These are phyloP conservation scores for Mayetiola destructor DNA, from an alignment of 2,888 invertebrate genomes.

Conservation along the genomic window DNA sequence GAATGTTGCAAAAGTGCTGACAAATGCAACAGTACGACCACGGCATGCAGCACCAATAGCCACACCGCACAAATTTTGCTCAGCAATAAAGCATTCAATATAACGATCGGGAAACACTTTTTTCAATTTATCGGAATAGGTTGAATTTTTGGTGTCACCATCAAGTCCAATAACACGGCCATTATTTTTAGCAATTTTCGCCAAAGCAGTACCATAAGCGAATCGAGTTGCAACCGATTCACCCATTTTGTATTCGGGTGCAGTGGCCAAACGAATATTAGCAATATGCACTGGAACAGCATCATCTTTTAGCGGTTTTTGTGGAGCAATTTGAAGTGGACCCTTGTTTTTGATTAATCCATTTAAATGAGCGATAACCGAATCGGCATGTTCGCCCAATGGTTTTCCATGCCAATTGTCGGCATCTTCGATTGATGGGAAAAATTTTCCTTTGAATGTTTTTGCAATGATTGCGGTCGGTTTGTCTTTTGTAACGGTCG, in stretches of 20 bases:
- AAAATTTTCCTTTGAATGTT: slow-evolving; percentile 87
- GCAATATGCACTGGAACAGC: slow-evolving; percentile 60
- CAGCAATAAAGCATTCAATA: slow-evolving; percentile 98
- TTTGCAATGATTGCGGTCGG: slow-evolving; percentile 92
- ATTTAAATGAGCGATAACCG: slow-evolving; percentile 47
- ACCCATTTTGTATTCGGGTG: slow-evolving; percentile 69
- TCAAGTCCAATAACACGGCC: slow-evolving; percentile 84
- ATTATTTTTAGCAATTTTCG: slow-evolving; percentile 65
- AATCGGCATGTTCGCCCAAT: slow-evolving; percentile 65
- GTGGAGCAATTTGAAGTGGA: slow-evolving; percentile 45
- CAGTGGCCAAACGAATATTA: slow-evolving; percentile 55
- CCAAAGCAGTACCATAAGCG: slow-evolving; percentile 89
- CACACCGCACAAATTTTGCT: slow-evolving; percentile 93
- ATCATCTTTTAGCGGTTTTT: slow-evolving; percentile 47
- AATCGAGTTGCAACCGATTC: slow-evolving; percentile 74
- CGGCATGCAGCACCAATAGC: slow-evolving; percentile 90
- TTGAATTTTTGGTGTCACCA: slow-evolving; percentile 98
- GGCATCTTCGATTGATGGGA: slow-evolving; percentile 78
- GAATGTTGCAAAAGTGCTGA: slow-evolving; percentile 96
- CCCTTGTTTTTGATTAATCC: slow-evolving; percentile 52
- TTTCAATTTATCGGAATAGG: slow-evolving; percentile 85
- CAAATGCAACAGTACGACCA: slow-evolving; percentile 84
- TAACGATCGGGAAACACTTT: slow-evolving; percentile 55
- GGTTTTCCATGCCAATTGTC: slow-evolving; percentile 99
- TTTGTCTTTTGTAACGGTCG: slow-evolving; percentile 53